Base-by-base conservation (phyloP, 2,113 vertebrate genomes). In the Aleadryas rufinucha region DNA sequence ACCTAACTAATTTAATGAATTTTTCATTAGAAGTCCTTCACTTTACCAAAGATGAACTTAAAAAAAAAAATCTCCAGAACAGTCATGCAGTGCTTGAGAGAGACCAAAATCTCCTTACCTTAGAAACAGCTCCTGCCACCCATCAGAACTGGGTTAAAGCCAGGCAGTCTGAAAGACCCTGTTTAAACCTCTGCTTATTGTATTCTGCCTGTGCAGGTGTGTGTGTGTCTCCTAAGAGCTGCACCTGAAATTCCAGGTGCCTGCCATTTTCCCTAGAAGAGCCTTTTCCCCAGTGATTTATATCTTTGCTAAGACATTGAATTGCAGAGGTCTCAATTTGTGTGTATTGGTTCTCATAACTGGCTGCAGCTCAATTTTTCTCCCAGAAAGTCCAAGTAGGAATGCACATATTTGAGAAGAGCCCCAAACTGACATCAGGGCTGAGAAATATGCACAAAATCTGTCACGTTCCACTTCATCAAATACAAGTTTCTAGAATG, bases 1-100 rank as follows among this genome's bases (percentile, higher is more conserved):
- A 75, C 85, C 85, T 56, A 86, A 94, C 90, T 87, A 90, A 96
- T 92, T 83, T 63, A 95, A 96, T 95, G 68, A 90, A 93, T 90
- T 75, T 95, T 92, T 96, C 93, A 95, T 90, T 85, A 71, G 35
- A 54, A 92, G 16, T 54, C 57, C 75, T 75, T 57, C 47, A 42
- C 37, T 87, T 30, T 33, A 35, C 53, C 39, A 80, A 53, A 90
- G 53, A 83, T 27, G 44, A 89, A 50, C 66, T 45, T 33, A 52
- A 86, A 63, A 93, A 37, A 52, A 86, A 63, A 93, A 86, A 19
- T 56, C 60, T 75, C 66, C 87, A 78, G 83, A 94, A 68, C 52
- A 77, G 70, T n/a, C 33, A 39, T 9, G 28, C 33, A 54, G 71
- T 17, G 3, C 50, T 37, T 82, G 54, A 89, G 37, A 91, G 8